Evolutionary conservation across 2,113 vertebrate genomes (phyloP), one percentile per base, ranked within the genome.

Genomic region (Suncus etruscus): DNA sequence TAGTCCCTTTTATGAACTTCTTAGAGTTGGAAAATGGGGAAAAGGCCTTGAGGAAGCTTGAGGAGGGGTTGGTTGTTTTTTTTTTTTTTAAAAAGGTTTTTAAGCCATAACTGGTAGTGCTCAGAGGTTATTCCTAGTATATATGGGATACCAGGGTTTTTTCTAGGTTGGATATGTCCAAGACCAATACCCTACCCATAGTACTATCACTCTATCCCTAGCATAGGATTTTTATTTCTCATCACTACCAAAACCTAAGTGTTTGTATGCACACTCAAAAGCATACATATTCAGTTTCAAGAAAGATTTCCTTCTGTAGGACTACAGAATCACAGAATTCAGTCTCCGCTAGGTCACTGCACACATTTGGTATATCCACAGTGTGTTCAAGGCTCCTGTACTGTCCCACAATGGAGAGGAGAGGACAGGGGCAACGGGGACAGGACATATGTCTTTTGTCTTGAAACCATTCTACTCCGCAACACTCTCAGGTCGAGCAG

Each of bases 391-490:
- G 86, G 89, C 65, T 91, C 81, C 93, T 75, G 18, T 50, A 78
- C 25, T 39, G 29, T 88, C 87, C 83, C 94, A 69, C 27, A 20
- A 73, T 20, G 8, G 87, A 88, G 50, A 61, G 74, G 76, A 6
- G 22, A 39, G 39, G 39, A 39, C 39, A 63, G 14, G 39, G 48
- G 31, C 77, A 72, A 72, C 73, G 75, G 48, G 32, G 11, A 18
- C 25, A 22, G 68, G 61, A 51, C 39, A 29, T 70, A 22, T 58
- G 79, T 25, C 83, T 85, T 65, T 8, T 66, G 65, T 76, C 90
- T 92, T 90, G 87, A 88, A 88, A 58, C 80, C 66, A 92, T 91
- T 95, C 95, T 98, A 98, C 91, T 97, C 96, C 5, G 96, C 95
- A 66, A 96, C 95, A 95, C 90, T 96, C 83, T 97, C 96, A 50